Conservation (phyloP, 2,888 invertebrate genomes). For the Euclidia mi region DNA sequence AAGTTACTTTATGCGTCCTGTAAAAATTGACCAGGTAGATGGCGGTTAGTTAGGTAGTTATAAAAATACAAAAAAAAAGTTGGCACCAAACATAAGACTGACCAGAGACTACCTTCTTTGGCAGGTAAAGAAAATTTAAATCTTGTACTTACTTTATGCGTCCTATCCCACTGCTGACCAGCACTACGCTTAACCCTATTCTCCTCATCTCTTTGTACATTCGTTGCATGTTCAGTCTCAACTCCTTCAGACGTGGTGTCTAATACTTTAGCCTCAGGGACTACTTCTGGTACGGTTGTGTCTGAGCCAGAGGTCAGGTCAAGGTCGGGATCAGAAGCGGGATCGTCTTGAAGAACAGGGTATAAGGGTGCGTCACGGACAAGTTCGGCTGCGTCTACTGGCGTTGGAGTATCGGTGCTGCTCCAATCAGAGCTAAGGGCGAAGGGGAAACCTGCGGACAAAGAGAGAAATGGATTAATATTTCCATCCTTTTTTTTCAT, state of each 20-base stretch:
- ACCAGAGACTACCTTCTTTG: too few species aligned
- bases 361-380: constrained; percentile 78
- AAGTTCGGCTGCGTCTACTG: constrained; percentile 72
- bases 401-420: constrained; percentile 67
- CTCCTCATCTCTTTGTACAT: constrained; percentile 56
- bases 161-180: constrained; percentile 72
- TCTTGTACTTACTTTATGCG: constrained; percentile 67
- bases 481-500: too few species aligned
- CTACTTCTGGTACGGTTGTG: neutral
- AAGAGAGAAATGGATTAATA: too few species aligned
- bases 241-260: constrained; percentile 7
- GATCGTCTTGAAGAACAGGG: constrained; percentile 65
- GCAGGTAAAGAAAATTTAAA: too few species aligned
- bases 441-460: constrained; percentile 69
- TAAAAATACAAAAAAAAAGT: too few species aligned
- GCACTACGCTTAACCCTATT: constrained; percentile 74
- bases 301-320: constrained; percentile 1
- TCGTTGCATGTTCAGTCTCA: constrained; percentile 67
- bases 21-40: too few species aligned
- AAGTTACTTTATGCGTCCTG: too few species aligned
- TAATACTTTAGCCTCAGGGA: neutral
- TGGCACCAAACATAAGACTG: too few species aligned
- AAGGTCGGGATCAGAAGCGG: constrained; percentile 11
- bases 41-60: too few species aligned
- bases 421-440: constrained; percentile 63